Percentiles rank a stretch among this genome's conserved stretches.
Conservation (phyloP, 2,797 vertebrate genomes). For the Lindbergichthys nudifrons region DNA sequence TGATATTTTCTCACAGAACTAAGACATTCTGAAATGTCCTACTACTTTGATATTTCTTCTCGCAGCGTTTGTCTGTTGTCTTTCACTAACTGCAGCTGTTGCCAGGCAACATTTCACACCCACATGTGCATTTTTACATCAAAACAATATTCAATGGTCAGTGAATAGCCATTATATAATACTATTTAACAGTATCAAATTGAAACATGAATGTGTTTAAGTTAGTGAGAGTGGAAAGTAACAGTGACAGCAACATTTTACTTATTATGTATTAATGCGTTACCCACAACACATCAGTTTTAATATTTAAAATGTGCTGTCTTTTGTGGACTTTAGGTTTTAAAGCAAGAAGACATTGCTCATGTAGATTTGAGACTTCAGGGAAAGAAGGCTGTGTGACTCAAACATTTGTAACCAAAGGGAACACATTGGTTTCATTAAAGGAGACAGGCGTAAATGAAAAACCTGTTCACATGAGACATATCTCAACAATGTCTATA, state of each 20-base stretch:
- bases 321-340: not conserved
- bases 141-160: slow-evolving; percentile 48
- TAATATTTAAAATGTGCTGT: slow-evolving; percentile 12
- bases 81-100: slow-evolving; percentile 59
- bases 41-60: slow-evolving; percentile 36
- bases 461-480: not conserved
- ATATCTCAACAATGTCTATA: not conserved
- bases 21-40: slow-evolving; percentile 25
- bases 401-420: not conserved
- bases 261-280: slow-evolving; percentile 14
- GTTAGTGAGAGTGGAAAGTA: not conserved
- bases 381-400: not conserved
- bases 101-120: slow-evolving; percentile 67
- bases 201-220: not conserved
- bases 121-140: slow-evolving; percentile 41
- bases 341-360: slow-evolving; percentile 22
- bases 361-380: slow-evolving; percentile 13
- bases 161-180: slow-evolving; percentile 19
- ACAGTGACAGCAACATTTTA: not conserved
- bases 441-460: not conserved
- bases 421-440: slow-evolving; percentile 7
- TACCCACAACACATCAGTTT: not conserved
- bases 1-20: slow-evolving; percentile 27
- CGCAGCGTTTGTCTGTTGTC: slow-evolving; percentile 30
- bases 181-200: not conserved